Base-by-base conservation (phyloP, 1,140 invertebrate genomes). In the Plutomurus gul region DNA sequence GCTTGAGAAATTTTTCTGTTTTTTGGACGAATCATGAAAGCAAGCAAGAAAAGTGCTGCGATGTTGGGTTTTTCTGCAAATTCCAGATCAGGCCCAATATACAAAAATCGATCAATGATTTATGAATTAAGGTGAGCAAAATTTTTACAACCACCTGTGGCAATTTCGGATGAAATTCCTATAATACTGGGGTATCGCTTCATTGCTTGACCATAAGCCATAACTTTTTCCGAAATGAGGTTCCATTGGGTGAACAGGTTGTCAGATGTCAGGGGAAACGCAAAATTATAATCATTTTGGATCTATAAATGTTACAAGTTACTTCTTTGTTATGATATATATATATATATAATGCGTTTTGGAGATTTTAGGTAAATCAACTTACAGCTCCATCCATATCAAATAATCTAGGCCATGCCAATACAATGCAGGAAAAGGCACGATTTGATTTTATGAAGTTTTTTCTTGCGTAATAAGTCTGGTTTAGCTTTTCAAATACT, bases 401-500 rank as follows among this genome's bases (percentile, higher is more conserved):
- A 25, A 71, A 71, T 20, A 71, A 18, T 20, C 65, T 4, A 22
- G 65, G 65, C 65, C 65, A 71, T 4, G 3, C 13, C 37, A 37
- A 3, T n/a, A 71, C 8, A 71, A 71, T 37, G 2, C 3, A 4
- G 7, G 1, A 1, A 37, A 71, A 71, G 3, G 33, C 33, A 4
- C 3, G 5, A 7, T 6, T 13, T 4, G 60, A 7, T 43, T 71
- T 25, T 5, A 56, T 22, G 30, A 22, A 25, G 5, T 27, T 27
- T 11, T 27, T 25, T 27, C 49, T 56, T 1, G 49, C 30, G 49
- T 56, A 20, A 43, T 37, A 71, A 4, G 65, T 20, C 22, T 71
- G 65, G 33, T 71, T 71, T 20, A 71, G 27, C 22, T 37, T 71
- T 71, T 71, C 65, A 27, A 71, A 71, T 22, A 71, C 39, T n/a